Percentiles rank a stretch among this genome's conserved stretches.
Conservation (phyloP, 1,140 invertebrate species). For the Drosophila ficusphila region DNA sequence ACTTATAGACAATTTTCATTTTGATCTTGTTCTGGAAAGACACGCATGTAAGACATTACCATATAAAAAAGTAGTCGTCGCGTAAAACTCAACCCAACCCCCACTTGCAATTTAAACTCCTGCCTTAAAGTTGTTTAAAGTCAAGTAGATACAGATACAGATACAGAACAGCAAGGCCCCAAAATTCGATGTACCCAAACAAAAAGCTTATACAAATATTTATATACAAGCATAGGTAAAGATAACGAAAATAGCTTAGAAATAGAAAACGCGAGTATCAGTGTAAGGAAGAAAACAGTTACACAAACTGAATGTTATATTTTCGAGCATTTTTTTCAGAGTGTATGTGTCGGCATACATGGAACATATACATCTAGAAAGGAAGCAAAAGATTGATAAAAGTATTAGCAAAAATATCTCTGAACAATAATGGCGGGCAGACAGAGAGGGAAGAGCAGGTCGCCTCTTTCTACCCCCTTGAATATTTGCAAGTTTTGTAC, state of each 20-base stretch:
- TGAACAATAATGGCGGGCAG: conserved; percentile 36
- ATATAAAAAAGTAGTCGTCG: conserved; percentile 1
- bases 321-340: conserved; percentile 78
- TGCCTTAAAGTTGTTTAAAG: conserved; percentile 22
- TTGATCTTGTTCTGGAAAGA: conserved; percentile 28
- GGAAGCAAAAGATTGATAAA: conserved; percentile 28
- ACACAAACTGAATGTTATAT: conserved; percentile 69
- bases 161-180: neutral
- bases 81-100: neutral
- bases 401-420: conserved; percentile 56
- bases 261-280: conserved; percentile 27
- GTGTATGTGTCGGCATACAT: conserved; percentile 47
- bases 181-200: conserved; percentile 25
- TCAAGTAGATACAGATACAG: no score
- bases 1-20: conserved; percentile 23
- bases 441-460: neutral
- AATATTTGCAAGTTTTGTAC: conserved; percentile 26
- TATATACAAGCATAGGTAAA: conserved; percentile 30
- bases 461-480: conserved; percentile 4
- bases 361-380: conserved; percentile 16
- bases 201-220: conserved; percentile 49
- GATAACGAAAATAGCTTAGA: conserved; percentile 12
- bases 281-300: conserved; percentile 36
- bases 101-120: conserved; percentile 1
- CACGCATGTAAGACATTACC: conserved; percentile 17